These are phyloP conservation scores for Sternarchorhynchus goeldii DNA, from an alignment of 2,797 vertebrate species.

Conservation along the genomic window DNA sequence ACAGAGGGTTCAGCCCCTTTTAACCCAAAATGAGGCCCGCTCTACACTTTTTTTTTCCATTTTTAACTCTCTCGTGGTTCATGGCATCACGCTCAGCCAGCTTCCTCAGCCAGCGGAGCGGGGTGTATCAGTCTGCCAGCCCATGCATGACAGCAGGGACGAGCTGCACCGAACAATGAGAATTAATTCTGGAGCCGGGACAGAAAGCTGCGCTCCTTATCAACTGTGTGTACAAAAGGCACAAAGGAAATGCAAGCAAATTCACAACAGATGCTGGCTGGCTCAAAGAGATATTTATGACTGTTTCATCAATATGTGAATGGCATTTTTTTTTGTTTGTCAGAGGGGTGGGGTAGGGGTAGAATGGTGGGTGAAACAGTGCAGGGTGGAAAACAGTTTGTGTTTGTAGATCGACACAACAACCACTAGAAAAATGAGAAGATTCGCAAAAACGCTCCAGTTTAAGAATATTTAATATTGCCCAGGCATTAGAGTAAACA, in stretches of 20 bases:
- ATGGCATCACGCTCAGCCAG: conserved; percentile 14
- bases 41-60: no score
- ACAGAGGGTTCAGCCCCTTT: background rate
- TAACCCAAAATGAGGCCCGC: no score
- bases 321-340: conserved; percentile 26
- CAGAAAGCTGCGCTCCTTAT: conserved; percentile 37
- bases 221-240: conserved; percentile 27
- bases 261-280: conserved; percentile 39
- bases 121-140: conserved; percentile 46
- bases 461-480: conserved; percentile 27
- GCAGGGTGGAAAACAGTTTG: conserved; percentile 17
- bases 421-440: conserved; percentile 37
- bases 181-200: conserved; percentile 43
- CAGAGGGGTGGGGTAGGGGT: background rate
- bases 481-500: conserved; percentile 30
- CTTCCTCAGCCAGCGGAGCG: conserved; percentile 23
- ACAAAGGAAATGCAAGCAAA: conserved; percentile 43
- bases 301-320: conserved; percentile 41
- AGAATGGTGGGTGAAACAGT: background rate
- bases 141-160: conserved; percentile 39
- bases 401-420: conserved; percentile 46
- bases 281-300: conserved; percentile 52
- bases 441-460: conserved; percentile 33
- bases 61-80: conserved; percentile 30
- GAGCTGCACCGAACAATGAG: conserved; percentile 45